Conservation (phyloP, 2,888 invertebrate species). For the Sesia bembeciformis region DNA sequence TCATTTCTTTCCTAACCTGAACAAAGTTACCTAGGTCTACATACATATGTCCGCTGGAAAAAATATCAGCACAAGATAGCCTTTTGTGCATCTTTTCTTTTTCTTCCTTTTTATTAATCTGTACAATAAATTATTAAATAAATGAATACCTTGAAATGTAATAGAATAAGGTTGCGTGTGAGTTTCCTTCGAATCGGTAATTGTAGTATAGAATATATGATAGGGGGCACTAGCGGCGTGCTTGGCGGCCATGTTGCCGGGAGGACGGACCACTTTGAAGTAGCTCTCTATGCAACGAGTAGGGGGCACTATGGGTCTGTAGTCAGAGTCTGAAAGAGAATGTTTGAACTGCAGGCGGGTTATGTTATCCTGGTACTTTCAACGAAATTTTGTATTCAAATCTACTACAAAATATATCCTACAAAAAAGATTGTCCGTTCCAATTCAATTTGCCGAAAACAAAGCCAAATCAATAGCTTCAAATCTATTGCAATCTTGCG, state of each 20-base stretch:
- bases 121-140: not conserved
- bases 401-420: no score
- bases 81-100: no score
- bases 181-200: constrained; percentile 77
- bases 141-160: constrained; percentile 76
- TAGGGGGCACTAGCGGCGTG: constrained; percentile 81
- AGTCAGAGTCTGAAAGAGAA: constrained; percentile 32
- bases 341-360: not conserved
- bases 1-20: no score
- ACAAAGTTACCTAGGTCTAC: no score
- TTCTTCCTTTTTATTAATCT: not conserved
- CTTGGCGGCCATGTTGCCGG: constrained; percentile 78
- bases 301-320: constrained; percentile 46
- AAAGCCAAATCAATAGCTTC: no score
- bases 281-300: constrained; percentile 45
- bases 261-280: constrained; percentile 72
- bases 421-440: no score
- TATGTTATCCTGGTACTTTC: no score
- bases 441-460: no score
- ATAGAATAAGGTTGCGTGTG: constrained; percentile 78
- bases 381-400: no score
- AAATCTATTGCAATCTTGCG: no score
- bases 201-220: constrained; percentile 83
- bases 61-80: no score
- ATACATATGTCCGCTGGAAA: no score